Percentiles rank a stretch among this genome's conserved stretches.
These are phyloP conservation scores for Podilymbus podiceps DNA, from an alignment of 2,113 vertebrate genomes.

Conservation along the genomic window DNA sequence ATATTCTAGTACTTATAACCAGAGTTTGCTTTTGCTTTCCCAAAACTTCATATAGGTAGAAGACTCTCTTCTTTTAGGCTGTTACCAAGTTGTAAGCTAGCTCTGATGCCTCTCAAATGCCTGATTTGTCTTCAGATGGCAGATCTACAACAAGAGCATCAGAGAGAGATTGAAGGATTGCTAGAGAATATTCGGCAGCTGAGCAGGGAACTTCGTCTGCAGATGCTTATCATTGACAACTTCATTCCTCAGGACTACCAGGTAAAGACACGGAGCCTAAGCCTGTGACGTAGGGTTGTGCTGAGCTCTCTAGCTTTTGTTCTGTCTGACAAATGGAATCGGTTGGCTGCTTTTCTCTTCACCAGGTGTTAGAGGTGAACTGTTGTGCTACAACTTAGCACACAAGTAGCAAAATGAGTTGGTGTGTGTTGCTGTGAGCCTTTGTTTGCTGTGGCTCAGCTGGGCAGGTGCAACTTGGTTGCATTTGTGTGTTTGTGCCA, in stretches of 20 bases:
- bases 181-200: constrained; percentile 96
- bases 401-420: background rate
- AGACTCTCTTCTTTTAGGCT: background rate
- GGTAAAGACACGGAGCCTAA: constrained; percentile 62
- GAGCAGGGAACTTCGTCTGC: constrained; percentile 92
- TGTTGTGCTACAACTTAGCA: too few species aligned
- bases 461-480: background rate
- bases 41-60: background rate
- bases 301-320: background rate
- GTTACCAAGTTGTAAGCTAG: background rate
- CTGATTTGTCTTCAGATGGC: constrained; percentile 82
- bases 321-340: background rate
- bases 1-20: background rate
- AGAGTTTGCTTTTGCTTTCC: background rate
- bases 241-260: constrained; percentile 98
- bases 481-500: background rate
- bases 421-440: background rate
- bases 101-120: background rate
- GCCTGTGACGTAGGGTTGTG: background rate
- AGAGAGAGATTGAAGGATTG: constrained; percentile 94
- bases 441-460: background rate
- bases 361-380: background rate
- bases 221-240: constrained; percentile 98
- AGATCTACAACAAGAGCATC: constrained; percentile 95
- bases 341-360: background rate